These are phyloP conservation scores for Leptinotarsa rubiginosa DNA, from an alignment of 2,888 invertebrate species.

Conservation along the genomic window DNA sequence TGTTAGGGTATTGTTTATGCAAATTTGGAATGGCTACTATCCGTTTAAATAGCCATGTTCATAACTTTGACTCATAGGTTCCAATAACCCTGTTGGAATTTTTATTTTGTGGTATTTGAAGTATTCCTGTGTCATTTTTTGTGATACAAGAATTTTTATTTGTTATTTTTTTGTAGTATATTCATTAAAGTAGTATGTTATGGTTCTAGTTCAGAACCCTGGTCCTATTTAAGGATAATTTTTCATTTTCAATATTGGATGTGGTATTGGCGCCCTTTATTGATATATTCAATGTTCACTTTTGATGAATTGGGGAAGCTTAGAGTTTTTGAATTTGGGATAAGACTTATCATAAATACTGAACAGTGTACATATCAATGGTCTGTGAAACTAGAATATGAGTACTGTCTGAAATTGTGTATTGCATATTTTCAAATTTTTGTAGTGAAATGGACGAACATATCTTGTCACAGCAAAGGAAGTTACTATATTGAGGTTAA, in stretches of 20 bases:
- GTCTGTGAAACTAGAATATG: not conserved
- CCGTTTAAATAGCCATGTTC: not conserved
- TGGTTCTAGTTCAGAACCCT: not conserved
- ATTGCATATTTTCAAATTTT: not conserved
- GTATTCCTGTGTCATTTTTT: not conserved
- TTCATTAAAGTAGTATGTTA: not conserved
- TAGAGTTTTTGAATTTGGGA: constrained; percentile 1
- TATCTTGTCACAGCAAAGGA: not conserved
- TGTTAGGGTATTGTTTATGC: not conserved
- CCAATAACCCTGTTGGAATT: not conserved
- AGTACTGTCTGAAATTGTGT: not conserved
- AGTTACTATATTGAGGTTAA: not conserved
- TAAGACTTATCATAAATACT: constrained; percentile 1
- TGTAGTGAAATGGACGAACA: not conserved
- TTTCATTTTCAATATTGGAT: not conserved
- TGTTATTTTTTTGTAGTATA: constrained; percentile 4
- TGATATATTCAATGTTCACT: not conserved
- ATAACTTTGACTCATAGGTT: not conserved
- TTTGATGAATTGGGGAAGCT: not conserved
- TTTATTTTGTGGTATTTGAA: not conserved
- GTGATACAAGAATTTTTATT: not conserved
- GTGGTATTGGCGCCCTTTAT: not conserved
- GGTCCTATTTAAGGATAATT: not conserved
- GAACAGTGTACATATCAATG: not conserved
- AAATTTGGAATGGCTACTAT: not conserved